These are phyloP conservation scores for Sebastes flavidus DNA, from an alignment of 2,797 vertebrate species.

Conservation along the genomic window DNA sequence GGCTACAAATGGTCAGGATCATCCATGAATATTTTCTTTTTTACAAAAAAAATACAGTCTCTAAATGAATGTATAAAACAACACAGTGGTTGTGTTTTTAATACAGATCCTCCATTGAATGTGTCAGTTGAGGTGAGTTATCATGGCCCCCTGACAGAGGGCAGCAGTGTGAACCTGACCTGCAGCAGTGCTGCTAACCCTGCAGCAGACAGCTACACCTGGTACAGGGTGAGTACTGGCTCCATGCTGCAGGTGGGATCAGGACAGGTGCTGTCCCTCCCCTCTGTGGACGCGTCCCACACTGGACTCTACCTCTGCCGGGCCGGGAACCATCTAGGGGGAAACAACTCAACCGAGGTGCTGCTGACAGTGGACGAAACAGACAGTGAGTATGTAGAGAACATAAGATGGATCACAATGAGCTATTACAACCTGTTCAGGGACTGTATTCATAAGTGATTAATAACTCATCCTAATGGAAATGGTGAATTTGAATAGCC, in stretches of 20 bases:
- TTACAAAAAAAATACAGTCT: not conserved
- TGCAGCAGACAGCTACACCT: conserved; percentile 55
- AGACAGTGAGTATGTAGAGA: conserved; percentile 16
- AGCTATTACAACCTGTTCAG: not conserved
- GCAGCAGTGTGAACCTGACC: conserved; percentile 54
- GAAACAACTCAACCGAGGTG: conserved; percentile 46
- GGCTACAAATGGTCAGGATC: not conserved
- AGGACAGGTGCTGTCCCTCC: conserved; percentile 45
- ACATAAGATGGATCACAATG: not conserved
- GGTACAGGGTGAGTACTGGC: conserved; percentile 30
- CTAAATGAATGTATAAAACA: not conserved
- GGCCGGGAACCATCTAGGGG: conserved; percentile 44
- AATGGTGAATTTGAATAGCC: no score
- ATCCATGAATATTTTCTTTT: not conserved
- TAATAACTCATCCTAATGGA: not conserved
- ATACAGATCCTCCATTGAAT: conserved; percentile 47
- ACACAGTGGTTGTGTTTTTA: not conserved
- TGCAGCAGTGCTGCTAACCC: conserved; percentile 67
- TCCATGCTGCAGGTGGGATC: conserved; percentile 42
- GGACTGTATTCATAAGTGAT: not conserved
- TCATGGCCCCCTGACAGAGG: not conserved
- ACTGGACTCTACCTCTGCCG: conserved; percentile 61
- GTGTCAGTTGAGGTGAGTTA: conserved; percentile 30
- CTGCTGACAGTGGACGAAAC: not conserved
- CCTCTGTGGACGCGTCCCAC: conserved; percentile 28